Conservation (phyloP, 2,113 vertebrate species). For the Pterocles gutturalis region DNA sequence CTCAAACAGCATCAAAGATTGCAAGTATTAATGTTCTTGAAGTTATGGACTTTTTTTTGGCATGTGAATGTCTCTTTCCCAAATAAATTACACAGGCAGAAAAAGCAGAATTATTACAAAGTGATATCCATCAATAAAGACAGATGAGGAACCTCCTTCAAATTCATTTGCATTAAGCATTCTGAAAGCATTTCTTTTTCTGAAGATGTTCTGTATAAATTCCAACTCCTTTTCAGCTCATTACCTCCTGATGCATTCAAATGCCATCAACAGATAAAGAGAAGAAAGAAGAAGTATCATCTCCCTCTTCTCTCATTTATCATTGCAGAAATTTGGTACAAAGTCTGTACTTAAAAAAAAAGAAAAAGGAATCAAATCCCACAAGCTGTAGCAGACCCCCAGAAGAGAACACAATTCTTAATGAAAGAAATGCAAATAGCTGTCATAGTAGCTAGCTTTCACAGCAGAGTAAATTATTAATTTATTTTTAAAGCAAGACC, state of each 20-base stretch:
- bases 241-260: neutral
- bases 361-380: neutral
- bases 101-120: constrained; percentile 1
- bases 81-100: neutral
- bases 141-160: neutral
- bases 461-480: neutral
- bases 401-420: neutral
- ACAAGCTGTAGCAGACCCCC: neutral
- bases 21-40: neutral
- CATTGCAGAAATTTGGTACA: neutral
- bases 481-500: constrained; percentile 18
- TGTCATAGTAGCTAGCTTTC: neutral
- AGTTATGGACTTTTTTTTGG: neutral
- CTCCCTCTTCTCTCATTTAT: neutral
- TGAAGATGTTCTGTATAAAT: neutral
- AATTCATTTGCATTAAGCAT: constrained; percentile 2
- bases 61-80: neutral
- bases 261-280: neutral
- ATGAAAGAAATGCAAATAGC: constrained; percentile 11
- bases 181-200: neutral
- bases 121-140: neutral
- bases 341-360: neutral
- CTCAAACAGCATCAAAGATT: neutral
- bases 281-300: neutral
- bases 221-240: constrained; percentile 40